These are phyloP conservation scores for Microdon myrmicae DNA, from an alignment of 2,888 invertebrate species.

Conservation along the genomic window DNA sequence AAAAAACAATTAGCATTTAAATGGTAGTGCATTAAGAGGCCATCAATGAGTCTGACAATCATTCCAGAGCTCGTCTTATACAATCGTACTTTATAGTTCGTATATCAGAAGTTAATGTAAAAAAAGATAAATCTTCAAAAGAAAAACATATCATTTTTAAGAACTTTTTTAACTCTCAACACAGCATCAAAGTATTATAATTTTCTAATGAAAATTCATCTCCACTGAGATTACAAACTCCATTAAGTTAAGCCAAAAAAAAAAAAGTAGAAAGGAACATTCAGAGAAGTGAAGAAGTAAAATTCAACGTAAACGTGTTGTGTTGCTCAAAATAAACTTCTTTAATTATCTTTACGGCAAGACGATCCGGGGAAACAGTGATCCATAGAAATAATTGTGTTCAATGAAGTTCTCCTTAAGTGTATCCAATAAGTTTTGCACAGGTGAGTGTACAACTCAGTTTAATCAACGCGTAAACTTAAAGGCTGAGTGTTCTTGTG, in stretches of 20 bases:
- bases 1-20: slow-evolving; percentile 3
- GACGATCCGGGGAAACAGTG: too few species aligned
- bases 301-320: slow-evolving; percentile 1
- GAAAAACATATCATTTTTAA: slow-evolving; percentile 24
- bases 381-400: too few species aligned
- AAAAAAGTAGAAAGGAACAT: slow-evolving; percentile 7
- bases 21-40: too few species aligned
- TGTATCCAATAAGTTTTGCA: too few species aligned
- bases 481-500: too few species aligned
- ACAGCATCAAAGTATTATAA: slow-evolving; percentile 29
- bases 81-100: slow-evolving; percentile 12
- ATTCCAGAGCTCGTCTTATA: slow-evolving; percentile 35
- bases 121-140: slow-evolving; percentile 9
- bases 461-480: too few species aligned
- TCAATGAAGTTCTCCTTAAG: too few species aligned
- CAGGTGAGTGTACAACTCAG: too few species aligned
- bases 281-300: slow-evolving; percentile 15
- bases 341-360: too few species aligned
- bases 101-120: slow-evolving; percentile 25
- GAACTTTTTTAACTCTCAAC: slow-evolving; percentile 23
- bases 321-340: slow-evolving; percentile 3
- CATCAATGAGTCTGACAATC: slow-evolving; percentile 27
- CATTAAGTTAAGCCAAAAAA: slow-evolving; percentile 1
- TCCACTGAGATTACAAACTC: slow-evolving; percentile 14
- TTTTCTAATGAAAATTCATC: slow-evolving; percentile 21